Evolutionary conservation across 2,888 invertebrate genomes (phyloP).

Genomic region (Brachypalpus laphriformis): DNA sequence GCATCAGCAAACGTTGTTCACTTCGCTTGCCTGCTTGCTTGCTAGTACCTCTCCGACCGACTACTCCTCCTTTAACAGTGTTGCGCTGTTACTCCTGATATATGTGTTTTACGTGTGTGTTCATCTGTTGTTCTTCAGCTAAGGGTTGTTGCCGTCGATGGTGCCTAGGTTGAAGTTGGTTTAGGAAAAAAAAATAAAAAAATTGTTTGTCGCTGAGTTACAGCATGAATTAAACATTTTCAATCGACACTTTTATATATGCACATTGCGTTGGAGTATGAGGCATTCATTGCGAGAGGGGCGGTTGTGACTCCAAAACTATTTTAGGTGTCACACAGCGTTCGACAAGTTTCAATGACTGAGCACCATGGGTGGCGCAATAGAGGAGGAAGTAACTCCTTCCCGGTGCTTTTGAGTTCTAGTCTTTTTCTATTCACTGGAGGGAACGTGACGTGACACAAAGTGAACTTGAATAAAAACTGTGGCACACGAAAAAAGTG

Average conservation of each 20-base stretch:
- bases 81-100: constrained; percentile 51
- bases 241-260: constrained; percentile 73
- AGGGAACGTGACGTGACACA: constrained; percentile 66
- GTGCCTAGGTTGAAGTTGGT: constrained; percentile 42
- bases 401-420: constrained; percentile 27
- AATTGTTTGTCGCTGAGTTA: constrained; percentile 72
- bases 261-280: constrained; percentile 43
- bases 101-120: constrained; percentile 67
- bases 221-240: constrained; percentile 74
- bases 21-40: constrained; percentile 51
- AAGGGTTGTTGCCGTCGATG: constrained; percentile 12
- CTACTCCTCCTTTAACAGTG: too few species aligned
- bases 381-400: constrained; percentile 42
- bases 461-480: constrained; percentile 60
- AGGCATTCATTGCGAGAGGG: neutral
- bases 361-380: constrained; percentile 1
- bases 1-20: constrained; percentile 74
- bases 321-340: constrained; percentile 60
- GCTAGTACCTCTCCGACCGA: neutral
- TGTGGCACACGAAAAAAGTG: constrained; percentile 42
- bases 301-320: constrained; percentile 41
- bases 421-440: constrained; percentile 2
- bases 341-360: constrained; percentile 64
- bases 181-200: constrained; percentile 49
- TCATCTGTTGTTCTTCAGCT: constrained; percentile 53